Base-by-base conservation (phyloP, 2,797 vertebrate genomes). In the Hirundo rustica region DNA sequence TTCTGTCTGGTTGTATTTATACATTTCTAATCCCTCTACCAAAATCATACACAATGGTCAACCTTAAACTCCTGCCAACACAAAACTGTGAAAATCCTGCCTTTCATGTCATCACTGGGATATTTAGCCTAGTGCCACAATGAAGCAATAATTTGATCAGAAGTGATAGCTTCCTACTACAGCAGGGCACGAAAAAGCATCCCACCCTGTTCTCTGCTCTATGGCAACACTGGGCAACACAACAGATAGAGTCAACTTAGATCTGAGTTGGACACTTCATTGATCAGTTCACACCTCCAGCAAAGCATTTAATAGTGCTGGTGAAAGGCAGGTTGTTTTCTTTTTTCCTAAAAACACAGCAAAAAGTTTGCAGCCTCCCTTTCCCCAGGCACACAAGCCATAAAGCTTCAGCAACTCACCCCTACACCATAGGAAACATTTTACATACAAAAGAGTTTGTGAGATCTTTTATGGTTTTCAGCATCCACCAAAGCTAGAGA, bases 101-200 rank as follows among this genome's bases (percentile, higher is more conserved):
- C 45, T 72, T 68, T 64, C 51, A 36, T 64, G 51, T 60, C 36
- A 50, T 26, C 29, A 34, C 40, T 50, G 26, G 7, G 20, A n/a
- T 61, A 75, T 65, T 85, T 58, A 78, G 26, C 29, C 23, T 45
- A 40, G 18, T 58, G 34, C 21, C 2, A 4, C 74, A 48, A 65
- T 21, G 32, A 72, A 29, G 55, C n/a, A 85, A 4, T 12, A 44
- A 38, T 25, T 58, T 48, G 5, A 45, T 44, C 32, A 60, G 40
- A 94, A 62, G 50, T 5, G 14, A 61, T 18, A 32, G 21, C 26
- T 66, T 81, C 30, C 42, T 71, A 20, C 45, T 32, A 22, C 7
- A 62, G 34, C 16, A 55, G 9, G 29, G 13, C 2, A 4, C 5
- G 3, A 83, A 5, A 3, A 27, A 51, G n/a, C 0, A 0, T 32